Base-by-base conservation (phyloP, 2,888 invertebrate genomes). In the Drosophila subsilvestris region DNA sequence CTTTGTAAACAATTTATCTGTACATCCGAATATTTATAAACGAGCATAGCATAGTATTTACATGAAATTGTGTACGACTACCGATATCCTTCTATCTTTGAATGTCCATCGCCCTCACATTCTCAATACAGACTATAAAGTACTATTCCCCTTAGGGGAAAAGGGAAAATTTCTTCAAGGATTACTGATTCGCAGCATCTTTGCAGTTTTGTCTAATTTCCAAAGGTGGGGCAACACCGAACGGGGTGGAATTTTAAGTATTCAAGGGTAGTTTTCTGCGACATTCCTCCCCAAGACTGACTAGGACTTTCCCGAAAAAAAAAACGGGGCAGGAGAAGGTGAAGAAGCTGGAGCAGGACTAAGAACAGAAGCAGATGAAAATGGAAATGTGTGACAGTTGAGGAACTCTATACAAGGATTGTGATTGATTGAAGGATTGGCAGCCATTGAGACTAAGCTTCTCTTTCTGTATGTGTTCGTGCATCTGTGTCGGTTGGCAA, bases 161-260 rank as follows among this genome's bases (percentile, higher is more conserved):
- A 86, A 86, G 82, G 81, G 87, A 83, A 83, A 86, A 83, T 86
- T 86, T 83, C 81, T 48, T 66, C 75, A 86, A 88, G 84, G 88
- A 88, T 88, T 88, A 85, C 86, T 72, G 88, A 88, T 86, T 88
- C 79, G 79, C 84, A 84, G 84, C 86, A 85, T 83, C 82, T 83
- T 83, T 72, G 45, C 85, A 86, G 81, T 83, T 76, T 84, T 86
- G 81, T 78, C 79, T 81, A 85, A 81, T 81, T 79, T 81, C 76
- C 75, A 76, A 58, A 50, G 54, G 25, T 54, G 54, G 56, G 59
- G n/a, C 29, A 22, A 47, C 32, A 32, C 5, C 32, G 67, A 45
- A 56, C 25, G 57, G 56, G 53, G 59, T 58, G 57, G 54, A 45
- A 58, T 80, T 60, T 66, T 67, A 71, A 72, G 69, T 69, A 79